Evolutionary conservation across 1,140 invertebrate species (phyloP).

Genomic region (Calliphora vicina): DNA sequence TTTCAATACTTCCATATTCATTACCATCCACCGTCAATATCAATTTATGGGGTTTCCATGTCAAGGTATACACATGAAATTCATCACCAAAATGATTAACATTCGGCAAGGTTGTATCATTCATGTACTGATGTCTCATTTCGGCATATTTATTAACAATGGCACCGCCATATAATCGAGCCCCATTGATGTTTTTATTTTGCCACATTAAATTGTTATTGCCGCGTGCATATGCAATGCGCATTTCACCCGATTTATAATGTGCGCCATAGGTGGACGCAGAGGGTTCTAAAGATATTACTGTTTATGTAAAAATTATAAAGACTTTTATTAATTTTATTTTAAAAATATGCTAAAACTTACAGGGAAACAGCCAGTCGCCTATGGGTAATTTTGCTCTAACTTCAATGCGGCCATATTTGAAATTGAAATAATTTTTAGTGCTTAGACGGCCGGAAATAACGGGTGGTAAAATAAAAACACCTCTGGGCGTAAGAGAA

Average conservation of each 20-base stretch:
- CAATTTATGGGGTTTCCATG: slow-evolving; percentile 68
- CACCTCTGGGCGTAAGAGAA: slow-evolving; percentile 64
- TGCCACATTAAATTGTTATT: slow-evolving; percentile 57
- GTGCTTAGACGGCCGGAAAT: slow-evolving; percentile 75
- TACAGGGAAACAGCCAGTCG: slow-evolving; percentile 80
- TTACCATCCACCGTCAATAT: slow-evolving; percentile 65
- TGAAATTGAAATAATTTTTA: slow-evolving; percentile 72
- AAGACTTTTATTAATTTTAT: too few relatives aligned
- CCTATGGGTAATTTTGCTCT: slow-evolving; percentile 78
- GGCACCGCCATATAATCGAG: slow-evolving; percentile 48
- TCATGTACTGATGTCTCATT: slow-evolving; percentile 38
- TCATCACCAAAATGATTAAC: slow-evolving; percentile 63
- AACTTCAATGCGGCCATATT: slow-evolving; percentile 79
- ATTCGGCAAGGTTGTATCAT: not conserved
- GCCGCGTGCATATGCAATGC: slow-evolving; percentile 64
- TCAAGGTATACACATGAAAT: slow-evolving; percentile 68
- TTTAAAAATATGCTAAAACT: not conserved
- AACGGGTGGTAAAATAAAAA: slow-evolving; percentile 70
- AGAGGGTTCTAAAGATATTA: slow-evolving; percentile 60
- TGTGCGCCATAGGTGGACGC: slow-evolving; percentile 65
- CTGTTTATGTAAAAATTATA: slow-evolving; percentile 19
- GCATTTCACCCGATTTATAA: slow-evolving; percentile 67
- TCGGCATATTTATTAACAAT: slow-evolving; percentile 42
- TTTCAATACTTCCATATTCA: slow-evolving; percentile 64
- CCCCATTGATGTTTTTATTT: slow-evolving; percentile 37